Evolutionary conservation across 2,888 invertebrate genomes (phyloP), one percentile per base, ranked within the genome.

Genomic region (Parnassius smintheus): DNA sequence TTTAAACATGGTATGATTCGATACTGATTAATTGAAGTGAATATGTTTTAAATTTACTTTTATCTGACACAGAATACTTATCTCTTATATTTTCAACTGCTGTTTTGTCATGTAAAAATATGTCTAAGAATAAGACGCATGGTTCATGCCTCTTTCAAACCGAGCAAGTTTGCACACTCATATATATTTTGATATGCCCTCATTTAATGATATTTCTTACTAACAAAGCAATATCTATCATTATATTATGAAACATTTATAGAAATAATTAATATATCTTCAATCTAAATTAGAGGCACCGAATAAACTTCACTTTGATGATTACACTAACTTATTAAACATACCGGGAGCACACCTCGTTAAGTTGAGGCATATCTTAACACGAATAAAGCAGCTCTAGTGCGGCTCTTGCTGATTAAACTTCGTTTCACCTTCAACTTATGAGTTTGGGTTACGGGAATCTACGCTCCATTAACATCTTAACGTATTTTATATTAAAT

Each of bases 331-430:
- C 64, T 68, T 68, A 68, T 68, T 65, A 68, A 68, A 67, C 67
- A 63, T 65, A 65, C 66, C 67, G 7, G 65, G 65, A 64, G 71
- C 66, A 70, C 69, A 73, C 72, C 71, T 74, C 70, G 71, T 75
- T 74, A 75, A 67, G 69, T 74, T 66, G 51, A 69, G 66, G 68
- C 66, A 68, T 67, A 70, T 71, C 72, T 71, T 74, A 75, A 73
- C 76, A 75, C 72, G 76, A 72, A 72, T 72, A 68, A 70, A 61
- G 72, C 72, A 77, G 77, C 79, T 79, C 76, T 72, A 72, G 69
- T 76, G 82, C 68, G 82, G 84, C 83, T 75, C 72, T 70, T 75
- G 78, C 81, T 82, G 84, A 85, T 86, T 86, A 83, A 85, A 86
- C 77, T 85, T 84, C 74, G 68, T 72, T 68, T 66, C 64, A 65